A percentile compares a stretch with the other conserved stretches of the same genome.
Evolutionary conservation across 2,113 vertebrate species (phyloP).

Genomic region (Orcinus orca): DNA sequence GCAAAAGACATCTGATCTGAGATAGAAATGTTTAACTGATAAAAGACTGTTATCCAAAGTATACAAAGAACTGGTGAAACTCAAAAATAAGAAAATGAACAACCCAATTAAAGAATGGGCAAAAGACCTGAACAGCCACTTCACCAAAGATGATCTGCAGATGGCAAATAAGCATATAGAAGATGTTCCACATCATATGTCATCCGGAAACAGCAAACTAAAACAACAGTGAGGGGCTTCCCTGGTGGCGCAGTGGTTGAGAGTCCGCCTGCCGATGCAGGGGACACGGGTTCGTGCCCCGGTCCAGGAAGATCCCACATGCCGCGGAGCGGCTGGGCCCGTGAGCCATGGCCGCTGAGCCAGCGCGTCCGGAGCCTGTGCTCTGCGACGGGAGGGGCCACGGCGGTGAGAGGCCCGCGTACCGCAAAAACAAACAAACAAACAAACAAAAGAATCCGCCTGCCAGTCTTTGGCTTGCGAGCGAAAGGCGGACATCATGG

Average conservation of each 20-base stretch:
- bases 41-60: too few species aligned
- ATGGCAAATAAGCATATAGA: neutral
- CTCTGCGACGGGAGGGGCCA: too few species aligned
- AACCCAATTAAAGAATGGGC: neutral
- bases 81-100: neutral
- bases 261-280: too few species aligned
- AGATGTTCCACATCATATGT: neutral
- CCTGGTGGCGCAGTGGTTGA: too few species aligned
- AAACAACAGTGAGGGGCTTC: neutral
- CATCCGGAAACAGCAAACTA: neutral
- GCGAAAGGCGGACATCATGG: conserved; percentile 83
- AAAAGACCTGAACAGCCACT: neutral
- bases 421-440: too few species aligned
- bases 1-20: neutral
- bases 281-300: too few species aligned
- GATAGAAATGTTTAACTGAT: neutral
- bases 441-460: neutral
- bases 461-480: too few species aligned
- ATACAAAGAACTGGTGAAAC: neutral
- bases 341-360: too few species aligned
- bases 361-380: too few species aligned
- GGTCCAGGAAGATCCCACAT: too few species aligned
- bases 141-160: neutral
- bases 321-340: too few species aligned
- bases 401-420: too few species aligned